Percentiles rank a stretch among this genome's conserved stretches.
Conservation (phyloP, 2,113 vertebrate genomes). For the Lynx canadensis region DNA sequence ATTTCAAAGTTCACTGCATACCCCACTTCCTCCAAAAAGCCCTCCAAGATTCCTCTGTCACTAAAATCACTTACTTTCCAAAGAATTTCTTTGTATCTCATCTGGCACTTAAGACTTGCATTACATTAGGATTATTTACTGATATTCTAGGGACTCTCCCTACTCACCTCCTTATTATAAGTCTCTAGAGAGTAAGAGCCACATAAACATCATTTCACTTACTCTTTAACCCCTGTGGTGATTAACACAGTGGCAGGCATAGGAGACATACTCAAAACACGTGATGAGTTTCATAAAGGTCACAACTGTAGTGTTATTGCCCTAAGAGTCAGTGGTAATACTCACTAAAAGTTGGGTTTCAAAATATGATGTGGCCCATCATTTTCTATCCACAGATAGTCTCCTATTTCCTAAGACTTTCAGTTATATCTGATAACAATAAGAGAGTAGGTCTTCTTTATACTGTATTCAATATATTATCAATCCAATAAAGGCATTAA, state of each 20-base stretch:
- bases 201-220: background rate
- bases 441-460: background rate
- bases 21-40: background rate
- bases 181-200: background rate
- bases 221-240: background rate
- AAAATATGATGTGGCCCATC: background rate
- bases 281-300: background rate
- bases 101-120: background rate
- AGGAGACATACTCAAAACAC: background rate
- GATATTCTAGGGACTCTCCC: background rate
- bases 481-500: background rate
- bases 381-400: background rate
- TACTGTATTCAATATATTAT: background rate
- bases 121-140: background rate
- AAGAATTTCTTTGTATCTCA: background rate
- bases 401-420: conserved; percentile 13
- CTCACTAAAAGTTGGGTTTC: background rate
- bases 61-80: background rate
- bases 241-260: background rate
- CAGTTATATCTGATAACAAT: background rate
- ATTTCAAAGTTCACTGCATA: background rate
- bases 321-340: background rate
- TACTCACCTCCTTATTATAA: background rate
- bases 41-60: background rate
- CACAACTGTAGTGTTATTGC: background rate